phyloP scores from a whole-genome alignment of 2,797 vertebrate species.

The Arrhamphus sclerolepis region DNA sequence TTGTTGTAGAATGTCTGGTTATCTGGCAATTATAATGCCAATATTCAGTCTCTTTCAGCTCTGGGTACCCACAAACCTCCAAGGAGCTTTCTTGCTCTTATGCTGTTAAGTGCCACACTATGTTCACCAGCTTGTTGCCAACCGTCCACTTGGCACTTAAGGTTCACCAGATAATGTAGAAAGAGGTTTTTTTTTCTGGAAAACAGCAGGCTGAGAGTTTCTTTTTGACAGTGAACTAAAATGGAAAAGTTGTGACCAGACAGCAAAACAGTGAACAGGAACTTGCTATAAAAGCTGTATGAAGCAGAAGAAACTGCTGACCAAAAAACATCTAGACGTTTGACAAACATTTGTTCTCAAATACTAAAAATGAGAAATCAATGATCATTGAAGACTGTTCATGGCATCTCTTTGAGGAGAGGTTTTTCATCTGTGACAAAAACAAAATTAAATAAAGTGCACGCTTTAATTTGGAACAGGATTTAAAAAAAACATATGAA shows the following conservation, averaged over 20 bases:
- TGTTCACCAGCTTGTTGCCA: background rate
- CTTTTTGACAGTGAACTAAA: slow-evolving; percentile 3
- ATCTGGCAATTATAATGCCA: no score
- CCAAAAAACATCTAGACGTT: no score
- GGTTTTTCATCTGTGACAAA: no score
- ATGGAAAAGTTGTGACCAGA: background rate
- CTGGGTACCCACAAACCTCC: background rate
- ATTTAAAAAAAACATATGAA: no score
- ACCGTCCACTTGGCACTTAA: background rate
- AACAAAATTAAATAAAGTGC: no score
- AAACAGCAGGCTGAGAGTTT: slow-evolving; percentile 5
- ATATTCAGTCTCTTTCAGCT: no score
- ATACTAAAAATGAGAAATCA: no score
- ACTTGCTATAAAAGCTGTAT: background rate
- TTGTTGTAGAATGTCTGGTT: no score
- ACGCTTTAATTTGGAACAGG: no score
- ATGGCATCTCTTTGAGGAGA: no score
- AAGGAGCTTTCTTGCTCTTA: background rate
- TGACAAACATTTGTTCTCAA: no score
- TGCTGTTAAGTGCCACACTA: slow-evolving; percentile 10
- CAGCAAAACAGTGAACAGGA: slow-evolving; percentile 7
- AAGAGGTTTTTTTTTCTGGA: slow-evolving; percentile 3
- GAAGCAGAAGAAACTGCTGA: background rate
- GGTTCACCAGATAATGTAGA: background rate
- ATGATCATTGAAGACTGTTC: no score